Conservation (phyloP, 2,113 vertebrate species). For the Clarias gariepinus region DNA sequence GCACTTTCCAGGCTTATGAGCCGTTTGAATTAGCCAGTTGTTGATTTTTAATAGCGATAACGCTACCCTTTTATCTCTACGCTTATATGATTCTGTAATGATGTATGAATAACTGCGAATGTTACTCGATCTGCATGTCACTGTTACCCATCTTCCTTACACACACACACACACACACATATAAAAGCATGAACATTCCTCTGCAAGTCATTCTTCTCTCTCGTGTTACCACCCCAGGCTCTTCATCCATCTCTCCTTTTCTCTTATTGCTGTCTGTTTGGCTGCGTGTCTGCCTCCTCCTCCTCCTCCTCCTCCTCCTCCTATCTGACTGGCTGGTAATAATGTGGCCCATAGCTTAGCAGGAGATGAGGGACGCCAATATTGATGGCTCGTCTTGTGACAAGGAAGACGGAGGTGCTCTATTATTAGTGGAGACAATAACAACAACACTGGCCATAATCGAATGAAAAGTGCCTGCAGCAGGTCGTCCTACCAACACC, state of each 20-base stretch:
- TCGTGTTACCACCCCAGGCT: slow-evolving; percentile 64
- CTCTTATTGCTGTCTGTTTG: slow-evolving; percentile 47
- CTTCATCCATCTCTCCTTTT: slow-evolving; percentile 65
- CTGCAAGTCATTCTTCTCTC: slow-evolving; percentile 57
- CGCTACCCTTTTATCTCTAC: neutral
- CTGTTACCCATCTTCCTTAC: neutral
- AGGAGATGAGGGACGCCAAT: slow-evolving; percentile 60
- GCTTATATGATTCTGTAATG: neutral
- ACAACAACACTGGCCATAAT: slow-evolving; percentile 63
- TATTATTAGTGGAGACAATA: slow-evolving; percentile 69
- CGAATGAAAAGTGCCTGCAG: slow-evolving; percentile 61
- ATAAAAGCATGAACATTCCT: slow-evolving; percentile 43
- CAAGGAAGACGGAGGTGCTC: slow-evolving; percentile 58
- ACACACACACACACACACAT: slow-evolving; percentile 32
- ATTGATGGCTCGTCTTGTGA: slow-evolving; percentile 63
- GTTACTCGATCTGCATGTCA: neutral
- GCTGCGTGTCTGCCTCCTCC: slow-evolving; percentile 7
- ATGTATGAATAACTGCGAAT: neutral
- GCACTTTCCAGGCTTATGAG: neutral
- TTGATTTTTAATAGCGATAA: neutral
- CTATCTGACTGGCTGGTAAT: slow-evolving; percentile 57
- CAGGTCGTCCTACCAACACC: slow-evolving; percentile 23
- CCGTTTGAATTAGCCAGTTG: neutral
- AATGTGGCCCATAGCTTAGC: slow-evolving; percentile 65
- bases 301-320: slow-evolving; percentile 33